Conservation (phyloP, 2,888 invertebrate genomes). For the Melanotus villosus region DNA sequence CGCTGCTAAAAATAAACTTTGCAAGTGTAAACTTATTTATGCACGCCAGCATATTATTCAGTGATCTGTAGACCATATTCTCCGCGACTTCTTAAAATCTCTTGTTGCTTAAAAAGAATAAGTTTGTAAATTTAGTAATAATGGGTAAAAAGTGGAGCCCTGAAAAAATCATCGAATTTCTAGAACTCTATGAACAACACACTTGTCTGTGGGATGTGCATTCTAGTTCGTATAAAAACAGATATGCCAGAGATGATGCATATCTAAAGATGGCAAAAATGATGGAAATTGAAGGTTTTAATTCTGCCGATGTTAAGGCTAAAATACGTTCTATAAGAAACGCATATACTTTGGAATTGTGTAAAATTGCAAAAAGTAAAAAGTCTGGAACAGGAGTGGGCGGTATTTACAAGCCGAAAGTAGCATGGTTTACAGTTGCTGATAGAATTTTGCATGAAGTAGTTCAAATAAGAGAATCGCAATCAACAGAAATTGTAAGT, state of each 20-base stretch:
- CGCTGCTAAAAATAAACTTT: no score
- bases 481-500: slow-evolving; percentile 55
- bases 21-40: no score
- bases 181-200: slow-evolving; percentile 60
- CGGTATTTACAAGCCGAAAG: slow-evolving; percentile 59
- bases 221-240: slow-evolving; percentile 60
- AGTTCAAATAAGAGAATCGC: slow-evolving; percentile 57
- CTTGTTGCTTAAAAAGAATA: no score
- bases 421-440: slow-evolving; percentile 61
- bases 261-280: background rate
- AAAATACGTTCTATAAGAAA: slow-evolving; percentile 55
- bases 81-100: no score
- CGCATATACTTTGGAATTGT: slow-evolving; percentile 57
- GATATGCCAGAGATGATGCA: slow-evolving; percentile 58
- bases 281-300: slow-evolving; percentile 14
- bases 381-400: slow-evolving; percentile 54
- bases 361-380: slow-evolving; percentile 58
- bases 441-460: slow-evolving; percentile 64
- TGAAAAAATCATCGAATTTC: slow-evolving; percentile 52
- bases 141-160: background rate
- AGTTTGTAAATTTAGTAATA: no score
- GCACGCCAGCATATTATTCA: no score
- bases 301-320: slow-evolving; percentile 41
- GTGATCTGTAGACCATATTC: no score
- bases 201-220: slow-evolving; percentile 61